Base-by-base conservation (phyloP, 1,140 invertebrate genomes). In the Lucilia cuprina region DNA sequence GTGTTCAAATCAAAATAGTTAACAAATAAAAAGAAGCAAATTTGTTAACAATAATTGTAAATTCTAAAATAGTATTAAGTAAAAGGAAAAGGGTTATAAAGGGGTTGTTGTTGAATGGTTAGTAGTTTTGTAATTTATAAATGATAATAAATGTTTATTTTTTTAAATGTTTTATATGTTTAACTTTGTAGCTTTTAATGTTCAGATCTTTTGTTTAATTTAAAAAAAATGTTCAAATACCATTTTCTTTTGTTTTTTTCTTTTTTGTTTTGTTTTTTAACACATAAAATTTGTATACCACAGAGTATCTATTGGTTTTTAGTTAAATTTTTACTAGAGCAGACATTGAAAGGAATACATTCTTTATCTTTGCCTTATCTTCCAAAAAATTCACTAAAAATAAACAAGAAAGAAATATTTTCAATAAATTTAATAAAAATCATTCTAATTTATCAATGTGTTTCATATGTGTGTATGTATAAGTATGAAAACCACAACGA, bases 341-440 rank as follows among this genome's bases (percentile, higher is more conserved):
- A 70, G 65, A 70, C 65, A 70, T 70, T 70, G 65, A 70, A 70
- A 70, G 65, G 65, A 70, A 70, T 70, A 70, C n/a, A 70, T 70
- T 70, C 60, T 21, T 70, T 19, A 21, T 21, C 19, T 19, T 19
- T 70, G 17, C 17, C 8, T 19, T 70, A 70, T 70, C 65, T 70
- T 70, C 65, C n/a, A 70, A 60, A 60, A 70, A 70, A 10, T 25
- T 70, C 65, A 70, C 65, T 70, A 70, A 70, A 70, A 70, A 25
- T 70, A 70, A 70, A 70, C 21, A 70, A 70, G 19, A 70, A 70
- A 70, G n/a, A 70, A 55, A 55, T 55, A 55, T 55, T 55, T 55
- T 13, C 50, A 55, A 41, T 41, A 41, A 41, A 41, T 41, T 41
- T 41, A 41, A 2, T 10, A 41, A 41, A n/a, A 41, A 30, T 30